phyloP scores from a whole-genome alignment of 2,888 invertebrate genomes.

The Hyalella azteca region DNA sequence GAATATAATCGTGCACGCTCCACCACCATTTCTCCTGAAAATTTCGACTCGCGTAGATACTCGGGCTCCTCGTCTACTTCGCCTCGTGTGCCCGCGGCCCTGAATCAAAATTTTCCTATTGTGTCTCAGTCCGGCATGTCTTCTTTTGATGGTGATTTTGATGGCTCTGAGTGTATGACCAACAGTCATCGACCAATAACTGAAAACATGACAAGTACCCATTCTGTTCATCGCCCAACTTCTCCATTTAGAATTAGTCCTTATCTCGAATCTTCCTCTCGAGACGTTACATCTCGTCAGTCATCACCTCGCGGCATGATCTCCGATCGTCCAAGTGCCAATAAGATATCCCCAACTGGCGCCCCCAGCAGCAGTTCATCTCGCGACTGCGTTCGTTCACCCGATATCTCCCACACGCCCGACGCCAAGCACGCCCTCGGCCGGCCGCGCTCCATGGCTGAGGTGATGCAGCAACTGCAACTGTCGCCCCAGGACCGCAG shows the following conservation, averaged over 20 bases:
- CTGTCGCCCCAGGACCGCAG: neutral
- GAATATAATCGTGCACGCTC: neutral
- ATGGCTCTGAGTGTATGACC: too few species aligned
- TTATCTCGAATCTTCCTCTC: too few species aligned
- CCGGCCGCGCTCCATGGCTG: neutral
- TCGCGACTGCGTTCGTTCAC: too few species aligned
- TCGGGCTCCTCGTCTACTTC: neutral
- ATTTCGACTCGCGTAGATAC: neutral
- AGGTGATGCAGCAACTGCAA: constrained; percentile 7
- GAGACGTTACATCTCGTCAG: too few species aligned
- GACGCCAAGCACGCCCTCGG: constrained; percentile 7
- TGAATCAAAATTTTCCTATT: neutral
- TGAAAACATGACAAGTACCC: too few species aligned
- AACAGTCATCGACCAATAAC: too few species aligned
- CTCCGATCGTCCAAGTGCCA: too few species aligned
- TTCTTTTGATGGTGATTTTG: neutral
- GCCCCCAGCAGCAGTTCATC: too few species aligned
- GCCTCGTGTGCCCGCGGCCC: neutral
- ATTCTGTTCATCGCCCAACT: too few species aligned
- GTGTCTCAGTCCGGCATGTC: neutral
- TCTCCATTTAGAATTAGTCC: too few species aligned
- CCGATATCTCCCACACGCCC: constrained; percentile 12
- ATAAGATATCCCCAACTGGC: too few species aligned
- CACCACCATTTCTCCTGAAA: neutral
- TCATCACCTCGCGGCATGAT: too few species aligned